phyloP scores from a whole-genome alignment of 2,888 invertebrate genomes.

The Ormyrus rosae region DNA sequence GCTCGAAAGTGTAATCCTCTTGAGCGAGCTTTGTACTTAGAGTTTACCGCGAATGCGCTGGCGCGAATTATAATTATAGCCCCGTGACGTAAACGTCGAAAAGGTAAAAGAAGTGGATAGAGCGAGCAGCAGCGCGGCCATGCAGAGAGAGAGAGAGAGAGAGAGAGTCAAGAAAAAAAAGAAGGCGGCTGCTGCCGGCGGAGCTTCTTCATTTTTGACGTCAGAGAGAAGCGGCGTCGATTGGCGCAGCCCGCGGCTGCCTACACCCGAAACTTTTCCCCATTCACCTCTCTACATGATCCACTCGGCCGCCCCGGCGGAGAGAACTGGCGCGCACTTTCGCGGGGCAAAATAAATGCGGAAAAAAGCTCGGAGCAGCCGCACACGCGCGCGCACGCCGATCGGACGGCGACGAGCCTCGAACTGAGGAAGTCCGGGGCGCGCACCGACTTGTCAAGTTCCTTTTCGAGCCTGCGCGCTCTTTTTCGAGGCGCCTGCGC shows the following conservation, averaged over 20 bases:
- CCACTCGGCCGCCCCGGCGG: no score
- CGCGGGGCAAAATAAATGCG: no score
- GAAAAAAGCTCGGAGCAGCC: neutral
- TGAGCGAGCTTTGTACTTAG: no score
- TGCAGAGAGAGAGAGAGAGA: neutral
- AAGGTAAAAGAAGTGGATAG: neutral
- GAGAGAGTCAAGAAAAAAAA: neutral
- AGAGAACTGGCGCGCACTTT: no score
- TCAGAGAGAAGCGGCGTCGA: no score
- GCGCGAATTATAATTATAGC: conserved; percentile 12
- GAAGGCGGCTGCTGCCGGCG: no score
- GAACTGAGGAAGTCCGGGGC: conserved; percentile 67
- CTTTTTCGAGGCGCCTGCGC: conserved; percentile 49
- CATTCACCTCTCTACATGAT: no score
- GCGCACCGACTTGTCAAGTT: conserved; percentile 63
- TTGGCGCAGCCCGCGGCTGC: no score
- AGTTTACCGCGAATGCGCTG: no score
- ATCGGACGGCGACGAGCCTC: conserved; percentile 67
- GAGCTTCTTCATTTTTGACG: no score
- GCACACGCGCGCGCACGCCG: neutral
- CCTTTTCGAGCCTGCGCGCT: conserved; percentile 67
- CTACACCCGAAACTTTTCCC: no score
- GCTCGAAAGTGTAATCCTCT: no score
- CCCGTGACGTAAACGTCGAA: conserved; percentile 32
- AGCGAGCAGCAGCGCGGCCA: neutral